Percentiles rank a stretch among this genome's conserved stretches.
Evolutionary conservation across 2,113 vertebrate species (phyloP).

Genomic region (Aldabrachelys gigantea): DNA sequence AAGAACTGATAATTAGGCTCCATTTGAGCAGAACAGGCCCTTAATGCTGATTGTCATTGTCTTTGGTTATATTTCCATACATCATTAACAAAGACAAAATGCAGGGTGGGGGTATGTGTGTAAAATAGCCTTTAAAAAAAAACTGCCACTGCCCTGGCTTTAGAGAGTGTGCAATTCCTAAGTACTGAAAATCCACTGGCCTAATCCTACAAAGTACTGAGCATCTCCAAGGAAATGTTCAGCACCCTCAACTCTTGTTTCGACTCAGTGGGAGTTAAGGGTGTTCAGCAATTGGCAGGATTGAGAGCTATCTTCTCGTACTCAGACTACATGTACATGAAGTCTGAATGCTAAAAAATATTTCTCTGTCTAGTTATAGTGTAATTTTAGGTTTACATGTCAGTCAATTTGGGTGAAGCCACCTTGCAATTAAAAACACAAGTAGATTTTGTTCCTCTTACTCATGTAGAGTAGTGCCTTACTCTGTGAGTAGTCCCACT

Average conservation of each 20-base stretch:
- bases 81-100: background rate
- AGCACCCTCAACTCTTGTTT: accelerated
- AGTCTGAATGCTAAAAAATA: background rate
- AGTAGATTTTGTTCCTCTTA: conserved; percentile 1
- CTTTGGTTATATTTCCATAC: background rate
- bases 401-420: background rate
- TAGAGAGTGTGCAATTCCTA: background rate
- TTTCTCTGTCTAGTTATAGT: background rate
- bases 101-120: background rate
- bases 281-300: background rate
- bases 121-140: background rate
- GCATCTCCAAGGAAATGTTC: background rate
- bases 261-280: background rate
- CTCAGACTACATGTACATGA: background rate
- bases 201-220: background rate
- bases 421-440: background rate
- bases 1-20: background rate
- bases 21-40: background rate
- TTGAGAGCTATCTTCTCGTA: background rate
- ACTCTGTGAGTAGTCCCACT: background rate
- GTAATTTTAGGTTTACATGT: background rate
- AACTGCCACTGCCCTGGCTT: background rate
- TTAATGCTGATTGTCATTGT: background rate
- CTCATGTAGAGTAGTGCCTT: conserved; percentile 9
- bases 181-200: background rate